Evolutionary conservation across 2,113 vertebrate species (phyloP).

Genomic region (Anas platyrhynchos): DNA sequence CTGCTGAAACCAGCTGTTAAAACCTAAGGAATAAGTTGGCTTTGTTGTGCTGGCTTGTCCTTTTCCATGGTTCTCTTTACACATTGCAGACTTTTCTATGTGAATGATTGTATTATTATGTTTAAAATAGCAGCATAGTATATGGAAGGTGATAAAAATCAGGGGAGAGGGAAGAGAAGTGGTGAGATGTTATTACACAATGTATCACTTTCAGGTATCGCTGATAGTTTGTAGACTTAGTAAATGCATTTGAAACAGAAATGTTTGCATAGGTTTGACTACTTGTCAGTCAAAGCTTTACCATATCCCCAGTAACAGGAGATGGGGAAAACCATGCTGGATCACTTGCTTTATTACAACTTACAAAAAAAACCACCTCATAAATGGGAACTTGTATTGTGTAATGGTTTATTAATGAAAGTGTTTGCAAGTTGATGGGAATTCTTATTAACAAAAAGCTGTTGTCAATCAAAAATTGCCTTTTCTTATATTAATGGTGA

Average conservation of each 20-base stretch:
- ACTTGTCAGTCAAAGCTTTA: not conserved
- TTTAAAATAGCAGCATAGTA: no score
- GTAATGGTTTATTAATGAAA: slow-evolving; percentile 22
- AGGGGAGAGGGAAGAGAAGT: not conserved
- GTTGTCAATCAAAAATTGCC: slow-evolving; percentile 72
- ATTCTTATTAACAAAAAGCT: slow-evolving; percentile 66
- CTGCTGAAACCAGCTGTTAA: not conserved
- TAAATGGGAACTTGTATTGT: not conserved
- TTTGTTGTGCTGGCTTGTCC: not conserved
- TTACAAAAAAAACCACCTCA: not conserved
- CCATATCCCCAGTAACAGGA: not conserved
- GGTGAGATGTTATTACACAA: not conserved
- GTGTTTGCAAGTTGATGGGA: slow-evolving; percentile 36
- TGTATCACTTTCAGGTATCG: not conserved
- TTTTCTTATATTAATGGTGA: slow-evolving; percentile 70
- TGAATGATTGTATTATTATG: not conserved
- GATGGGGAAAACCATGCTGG: not conserved
- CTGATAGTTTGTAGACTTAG: not conserved
- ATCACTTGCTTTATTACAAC: not conserved
- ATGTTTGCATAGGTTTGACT: not conserved
- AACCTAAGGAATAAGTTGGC: not conserved
- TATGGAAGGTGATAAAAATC: slow-evolving; percentile 5
- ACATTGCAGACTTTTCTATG: not conserved
- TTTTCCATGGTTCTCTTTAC: not conserved
- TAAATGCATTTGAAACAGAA: not conserved